Base-by-base conservation (phyloP, 2,888 invertebrate species). In the Drosophila putrida region DNA sequence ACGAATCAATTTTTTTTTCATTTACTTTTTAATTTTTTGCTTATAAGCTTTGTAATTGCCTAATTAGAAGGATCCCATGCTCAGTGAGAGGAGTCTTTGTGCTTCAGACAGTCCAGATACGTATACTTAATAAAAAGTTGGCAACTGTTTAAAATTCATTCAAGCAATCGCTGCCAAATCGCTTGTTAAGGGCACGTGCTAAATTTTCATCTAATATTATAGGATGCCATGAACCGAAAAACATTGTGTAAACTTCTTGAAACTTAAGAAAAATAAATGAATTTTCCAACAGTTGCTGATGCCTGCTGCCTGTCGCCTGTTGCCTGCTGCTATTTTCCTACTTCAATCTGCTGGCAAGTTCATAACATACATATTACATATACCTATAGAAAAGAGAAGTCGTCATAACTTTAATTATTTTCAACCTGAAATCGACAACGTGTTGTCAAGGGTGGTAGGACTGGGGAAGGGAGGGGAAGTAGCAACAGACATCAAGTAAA, bases 251-350 rank as follows among this genome's bases (percentile, higher is more conserved):
- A 78, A 80, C 59, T 80, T 85, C 64, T 62, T 27, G n/a, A 15
- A 79, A 64, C 61, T 75, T 62, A 53, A 50, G 35, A 72, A 79
- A 86, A 81, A 76, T 67, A 80, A 86, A 85, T 49, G 64, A 77
- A 46, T 46, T 57, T 57, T n/a, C 15, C 44, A 46, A 71, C 58
- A 59, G 54, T 55, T 63, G 58, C 49, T 11, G 15, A 58, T 67
- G 59, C 25, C 58, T 47, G 57, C 20, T 33, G 27, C 6, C 33
- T n/a, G 11, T 31, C 31, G 6, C 31, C 8, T 9, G 31, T 31
- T 27, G 10, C 36, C 33, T 36, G 31, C 67, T 47, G 27, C 20
- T 20, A 47, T 51, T 36, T 60, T 39, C 36, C 61, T 47, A 36
- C 53, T 51, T 36, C 64, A 41, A 35, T 46, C 47, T 25, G 47